These are phyloP conservation scores for Cladorhizidae sp. DNA, from an alignment of 37 sponge, comb jelly and placozoan genomes.

Conservation along the genomic window DNA sequence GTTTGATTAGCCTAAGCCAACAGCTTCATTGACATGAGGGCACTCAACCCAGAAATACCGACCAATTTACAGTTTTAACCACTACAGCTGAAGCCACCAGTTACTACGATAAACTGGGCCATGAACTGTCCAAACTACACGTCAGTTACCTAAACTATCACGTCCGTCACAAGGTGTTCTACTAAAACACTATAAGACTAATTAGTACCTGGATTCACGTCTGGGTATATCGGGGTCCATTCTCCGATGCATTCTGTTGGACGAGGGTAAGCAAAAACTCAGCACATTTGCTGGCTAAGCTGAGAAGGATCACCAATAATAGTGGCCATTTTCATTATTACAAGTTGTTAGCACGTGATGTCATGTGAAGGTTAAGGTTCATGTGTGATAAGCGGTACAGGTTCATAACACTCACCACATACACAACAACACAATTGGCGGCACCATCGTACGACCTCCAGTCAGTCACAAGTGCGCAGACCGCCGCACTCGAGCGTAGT, in stretches of 20 bases:
- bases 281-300: neutral
- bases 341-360: slow-evolving; percentile 11
- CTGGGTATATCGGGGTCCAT: slow-evolving; percentile 16
- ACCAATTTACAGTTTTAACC: too few relatives aligned
- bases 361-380: slow-evolving; percentile 16
- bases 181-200: neutral
- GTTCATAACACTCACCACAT: too few relatives aligned
- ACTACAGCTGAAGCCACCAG: neutral
- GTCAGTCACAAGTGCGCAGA: too few relatives aligned
- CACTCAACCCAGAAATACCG: too few relatives aligned
- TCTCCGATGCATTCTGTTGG: slow-evolving; percentile 32
- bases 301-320: neutral
- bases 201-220: slow-evolving; percentile 24
- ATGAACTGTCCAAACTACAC: too few relatives aligned
- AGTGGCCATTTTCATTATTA: slow-evolving; percentile 30
- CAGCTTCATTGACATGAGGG: too few relatives aligned
- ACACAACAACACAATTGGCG: too few relatives aligned
- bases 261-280: neutral
- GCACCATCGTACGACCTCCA: too few relatives aligned
- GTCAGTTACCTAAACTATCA: too few relatives aligned
- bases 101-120: neutral
- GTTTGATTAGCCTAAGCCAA: too few relatives aligned
- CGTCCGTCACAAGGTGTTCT: neutral
- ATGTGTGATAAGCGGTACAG: too few relatives aligned
- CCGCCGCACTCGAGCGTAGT: too few relatives aligned